Conservation (phyloP, 1,140 invertebrate genomes). For the Oreohelix idahoensis region DNA sequence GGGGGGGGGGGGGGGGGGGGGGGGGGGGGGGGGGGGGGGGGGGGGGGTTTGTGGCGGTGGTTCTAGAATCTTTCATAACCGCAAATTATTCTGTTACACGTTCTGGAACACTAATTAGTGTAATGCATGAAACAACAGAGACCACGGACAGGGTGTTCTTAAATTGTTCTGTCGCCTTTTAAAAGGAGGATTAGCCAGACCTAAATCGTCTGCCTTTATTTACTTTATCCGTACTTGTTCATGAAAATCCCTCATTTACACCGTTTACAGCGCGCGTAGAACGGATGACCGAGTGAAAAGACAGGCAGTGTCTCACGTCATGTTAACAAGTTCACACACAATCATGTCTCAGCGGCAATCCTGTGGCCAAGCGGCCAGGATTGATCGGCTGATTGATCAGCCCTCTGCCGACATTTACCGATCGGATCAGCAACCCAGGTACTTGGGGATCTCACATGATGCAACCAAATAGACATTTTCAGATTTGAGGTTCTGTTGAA, state of each 20-base stretch:
- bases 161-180: not conserved
- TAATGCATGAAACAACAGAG: not conserved
- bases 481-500: constrained; percentile 7
- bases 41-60: too few species aligned
- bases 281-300: not conserved
- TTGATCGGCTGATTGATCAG: constrained; percentile 16
- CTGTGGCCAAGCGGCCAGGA: constrained; percentile 7
- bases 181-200: not conserved
- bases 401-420: not conserved
- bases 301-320: constrained; percentile 17
- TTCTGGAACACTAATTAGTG: constrained; percentile 2
- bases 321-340: constrained; percentile 2
- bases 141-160: not conserved
- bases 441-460: not conserved
- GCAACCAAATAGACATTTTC: constrained; percentile 12
- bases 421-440: not conserved
- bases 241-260: constrained; percentile 4
- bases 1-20: too few species aligned
- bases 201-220: not conserved
- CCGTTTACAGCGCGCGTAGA: not conserved
- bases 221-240: not conserved
- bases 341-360: constrained; percentile 5
- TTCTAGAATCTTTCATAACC: too few species aligned
- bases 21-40: too few species aligned
- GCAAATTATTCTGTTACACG: not conserved